Evolutionary conservation across 1,140 invertebrate species (phyloP).

Genomic region (Octopus bimaculoides): DNA sequence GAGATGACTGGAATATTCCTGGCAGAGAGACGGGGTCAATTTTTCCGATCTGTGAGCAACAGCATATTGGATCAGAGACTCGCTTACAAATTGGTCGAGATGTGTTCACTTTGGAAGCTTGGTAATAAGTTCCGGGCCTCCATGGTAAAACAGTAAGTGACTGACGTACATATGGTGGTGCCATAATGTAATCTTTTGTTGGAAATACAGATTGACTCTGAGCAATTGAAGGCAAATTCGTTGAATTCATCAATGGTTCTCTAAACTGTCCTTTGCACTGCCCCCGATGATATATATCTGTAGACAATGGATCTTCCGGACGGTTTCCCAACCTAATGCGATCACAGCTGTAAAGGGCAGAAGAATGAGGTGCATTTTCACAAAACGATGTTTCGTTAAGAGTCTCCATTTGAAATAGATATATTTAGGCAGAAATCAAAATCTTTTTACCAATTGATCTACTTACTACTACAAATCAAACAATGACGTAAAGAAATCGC

Average conservation of each 20-base stretch:
- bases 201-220: slow-evolving; percentile 51
- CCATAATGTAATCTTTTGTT: slow-evolving; percentile 51
- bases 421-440: no score
- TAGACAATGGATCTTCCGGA: no score
- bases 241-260: slow-evolving; percentile 29
- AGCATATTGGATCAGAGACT: slow-evolving; percentile 48
- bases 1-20: slow-evolving; percentile 55
- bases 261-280: no score
- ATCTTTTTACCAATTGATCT: no score
- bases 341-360: no score
- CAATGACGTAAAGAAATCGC: no score
- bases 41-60: slow-evolving; percentile 46
- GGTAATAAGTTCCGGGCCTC: slow-evolving; percentile 57
- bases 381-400: no score
- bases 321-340: no score
- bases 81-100: slow-evolving; percentile 38
- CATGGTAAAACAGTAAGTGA: slow-evolving; percentile 56
- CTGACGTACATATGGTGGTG: slow-evolving; percentile 46
- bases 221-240: slow-evolving; percentile 51
- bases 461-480: no score
- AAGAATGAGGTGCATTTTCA: no score
- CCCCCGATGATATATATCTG: no score
- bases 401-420: no score
- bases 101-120: slow-evolving; percentile 51
- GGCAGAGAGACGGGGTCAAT: slow-evolving; percentile 56